Percentiles rank a stretch among this genome's conserved stretches.
Conservation (phyloP, 2,888 invertebrate genomes). For the Catocala fraxini region DNA sequence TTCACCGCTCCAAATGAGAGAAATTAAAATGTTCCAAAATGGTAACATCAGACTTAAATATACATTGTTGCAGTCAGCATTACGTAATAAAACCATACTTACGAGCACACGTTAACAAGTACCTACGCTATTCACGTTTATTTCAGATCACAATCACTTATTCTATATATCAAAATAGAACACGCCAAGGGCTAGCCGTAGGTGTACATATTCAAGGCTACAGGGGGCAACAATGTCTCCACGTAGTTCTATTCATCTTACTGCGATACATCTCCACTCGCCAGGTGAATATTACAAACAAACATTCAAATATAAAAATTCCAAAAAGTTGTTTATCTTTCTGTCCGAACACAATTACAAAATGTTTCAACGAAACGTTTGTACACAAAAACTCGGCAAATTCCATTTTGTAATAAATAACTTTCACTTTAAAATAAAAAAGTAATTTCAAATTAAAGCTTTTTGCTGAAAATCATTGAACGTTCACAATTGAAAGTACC, state of each 20-base stretch:
- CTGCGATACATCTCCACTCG: neutral
- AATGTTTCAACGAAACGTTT: constrained; percentile 1
- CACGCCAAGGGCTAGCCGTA: neutral
- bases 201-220: constrained; percentile 6
- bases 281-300: neutral
- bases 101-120: neutral
- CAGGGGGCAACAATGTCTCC: constrained; percentile 2
- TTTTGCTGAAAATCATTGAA: neutral
- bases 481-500: no score
- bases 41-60: no score
- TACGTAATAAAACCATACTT: no score
- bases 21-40: no score
- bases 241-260: constrained; percentile 1
- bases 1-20: no score
- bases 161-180: constrained; percentile 11
- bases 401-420: neutral
- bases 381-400: neutral
- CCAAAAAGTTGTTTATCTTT: constrained; percentile 1
- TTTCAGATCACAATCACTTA: constrained; percentile 3
- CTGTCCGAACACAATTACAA: neutral
- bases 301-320: neutral
- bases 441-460: no score
- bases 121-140: neutral
- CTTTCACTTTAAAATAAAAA: neutral
- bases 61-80: no score